Evolutionary conservation across 2,113 vertebrate species (phyloP).

Genomic region (Pardalotus punctatus): DNA sequence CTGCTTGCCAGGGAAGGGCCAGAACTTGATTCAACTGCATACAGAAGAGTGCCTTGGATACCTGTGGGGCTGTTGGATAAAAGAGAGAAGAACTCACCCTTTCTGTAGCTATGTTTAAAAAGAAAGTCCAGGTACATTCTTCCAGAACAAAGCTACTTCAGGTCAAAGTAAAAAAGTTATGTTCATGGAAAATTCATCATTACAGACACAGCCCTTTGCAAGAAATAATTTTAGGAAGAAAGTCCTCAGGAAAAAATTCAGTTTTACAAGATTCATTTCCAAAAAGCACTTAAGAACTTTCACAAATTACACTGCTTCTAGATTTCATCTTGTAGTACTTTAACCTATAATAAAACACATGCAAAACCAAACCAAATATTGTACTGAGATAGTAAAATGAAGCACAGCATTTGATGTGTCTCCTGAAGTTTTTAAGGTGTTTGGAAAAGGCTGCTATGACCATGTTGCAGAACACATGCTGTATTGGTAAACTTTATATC

Average conservation of each 20-base stretch:
- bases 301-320: neutral
- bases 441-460: neutral
- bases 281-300: neutral
- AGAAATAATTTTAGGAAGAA: neutral
- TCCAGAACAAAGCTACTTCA: neutral
- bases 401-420: neutral
- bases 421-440: neutral
- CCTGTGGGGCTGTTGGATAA: neutral
- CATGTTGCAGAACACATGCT: neutral
- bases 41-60: neutral
- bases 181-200: neutral
- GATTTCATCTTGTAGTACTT: neutral
- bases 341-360: neutral
- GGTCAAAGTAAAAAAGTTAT: neutral
- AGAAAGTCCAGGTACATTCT: neutral
- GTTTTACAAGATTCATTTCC: neutral
- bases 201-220: neutral
- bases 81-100: neutral
- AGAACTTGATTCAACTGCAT: neutral
- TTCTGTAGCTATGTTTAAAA: neutral
- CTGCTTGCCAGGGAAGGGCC: neutral
- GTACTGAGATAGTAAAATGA: neutral
- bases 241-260: neutral
- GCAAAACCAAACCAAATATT: neutral
- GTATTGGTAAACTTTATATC: neutral